Base-by-base conservation (phyloP, 2,888 invertebrate genomes). In the Aspidiotus destructor region DNA sequence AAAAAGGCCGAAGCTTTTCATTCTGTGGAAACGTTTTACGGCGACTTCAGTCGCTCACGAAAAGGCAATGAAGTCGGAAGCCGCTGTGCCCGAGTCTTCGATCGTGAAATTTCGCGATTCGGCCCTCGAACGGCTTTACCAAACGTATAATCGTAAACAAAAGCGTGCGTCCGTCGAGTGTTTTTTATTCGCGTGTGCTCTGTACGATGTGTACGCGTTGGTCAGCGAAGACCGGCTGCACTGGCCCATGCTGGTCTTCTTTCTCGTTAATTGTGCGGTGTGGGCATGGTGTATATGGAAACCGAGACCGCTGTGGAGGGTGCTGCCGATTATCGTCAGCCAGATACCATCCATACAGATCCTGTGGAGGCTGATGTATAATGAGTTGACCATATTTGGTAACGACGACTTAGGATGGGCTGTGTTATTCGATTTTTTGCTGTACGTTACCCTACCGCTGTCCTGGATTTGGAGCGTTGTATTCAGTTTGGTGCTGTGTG, bases 331-430 rank as follows among this genome's bases (percentile, higher is more conserved):
- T 74, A 74, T 86, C 62, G 82, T 83, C 48, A 87, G 86, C 82
- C 79, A 84, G 70, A 77, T 84, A 41, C 81, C 85, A 72, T 84
- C 82, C 73, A 79, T 81, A 41, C 86, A 86, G 75, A 77, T 86
- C 71, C 78, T 85, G 63, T 78, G 80, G 69, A 83, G 84, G 75
- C 79, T 86, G 72, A 83, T 85, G 75, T 78, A 85, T 71, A 84
- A 85, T 75, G 78, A 79, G 75, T 76, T 79, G 76, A 81, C 81
- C 73, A 81, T 82, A 72, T 82, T 82, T 57, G 81, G 83, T 28
- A 81, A 86, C 70, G 85, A 87, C 75, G 82, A 83, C 68, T 80
- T 88, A 16, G 86, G 86, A 42, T 88, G 88, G 88, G 81, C 85
- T 41, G 79, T 89, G 70, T 79, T 89, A 62, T 77, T 87, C 73